Base-by-base conservation (phyloP, 64 coral and sea anemone genomes). In the Cladopsammia gracilis region DNA sequence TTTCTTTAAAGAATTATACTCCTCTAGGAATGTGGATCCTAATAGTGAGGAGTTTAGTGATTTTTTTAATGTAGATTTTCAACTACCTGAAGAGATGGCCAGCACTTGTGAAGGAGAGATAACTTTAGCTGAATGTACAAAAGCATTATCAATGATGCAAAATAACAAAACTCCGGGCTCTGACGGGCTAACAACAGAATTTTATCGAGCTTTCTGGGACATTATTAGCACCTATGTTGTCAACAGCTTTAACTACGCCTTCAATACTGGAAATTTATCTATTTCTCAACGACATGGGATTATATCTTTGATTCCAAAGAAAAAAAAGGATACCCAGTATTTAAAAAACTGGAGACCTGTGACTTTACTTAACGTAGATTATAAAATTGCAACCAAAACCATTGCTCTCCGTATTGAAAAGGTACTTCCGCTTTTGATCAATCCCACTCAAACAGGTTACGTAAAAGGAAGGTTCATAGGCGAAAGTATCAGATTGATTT, bases 341-440 rank as follows among this genome's bases (percentile, higher is more conserved):
- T 67, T 75, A 88, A 59, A 68, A 88, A 75, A n/a, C 53, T 78
- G 75, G 75, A 49, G 75, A 78, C 75, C 75, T 49, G 75, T 78
- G 47, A 49, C 75, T 52, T 58, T 78, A 78, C 75, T 78, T 19
- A 78, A 78, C 9, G 53, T 58, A 49, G 75, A 78, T 78, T 78
- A 78, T n/a, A 78, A 78, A 22, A 78, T 52, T 52, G 53, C 75
- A 25, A 78, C 75, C 42, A 58, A 49, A 52, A 58, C 75, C n/a
- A 78, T 78, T 52, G 75, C 75, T 52, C 75, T 52, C 47, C 47
- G 44, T 52, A 78, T 78, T 47, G 53, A 78, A 78, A 78, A 78
- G 75, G 75, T 78, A 25, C 75, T 78, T 58, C 75, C 75, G n/a
- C 47, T 18, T 78, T 52, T 78, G 47, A 78, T 50, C 53, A 49